Percentiles rank a stretch among this genome's conserved stretches.
These are phyloP conservation scores for Alces alces DNA, from an alignment of 2,113 vertebrate species.

Conservation along the genomic window DNA sequence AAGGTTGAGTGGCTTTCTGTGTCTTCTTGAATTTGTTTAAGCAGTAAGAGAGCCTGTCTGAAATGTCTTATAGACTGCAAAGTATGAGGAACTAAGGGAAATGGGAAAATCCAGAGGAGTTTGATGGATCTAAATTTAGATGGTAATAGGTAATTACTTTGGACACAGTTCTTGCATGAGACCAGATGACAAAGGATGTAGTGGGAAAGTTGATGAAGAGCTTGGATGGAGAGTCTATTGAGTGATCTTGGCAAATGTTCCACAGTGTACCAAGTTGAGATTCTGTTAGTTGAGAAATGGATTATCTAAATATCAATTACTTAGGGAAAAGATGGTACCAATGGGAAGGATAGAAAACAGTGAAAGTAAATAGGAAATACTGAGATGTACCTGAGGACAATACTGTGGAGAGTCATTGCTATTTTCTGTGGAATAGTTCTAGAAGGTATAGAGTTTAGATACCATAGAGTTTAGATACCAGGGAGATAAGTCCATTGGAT, in stretches of 20 bases:
- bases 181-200: not conserved
- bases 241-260: not conserved
- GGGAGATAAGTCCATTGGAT: not conserved
- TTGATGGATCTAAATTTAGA: conserved; percentile 13
- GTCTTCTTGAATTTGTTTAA: conserved; percentile 52
- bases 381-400: not conserved
- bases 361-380: not conserved
- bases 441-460: not conserved
- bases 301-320: not conserved
- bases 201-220: not conserved
- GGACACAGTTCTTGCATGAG: not conserved
- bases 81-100: conserved; percentile 1
- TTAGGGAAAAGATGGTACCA: conserved; percentile 1
- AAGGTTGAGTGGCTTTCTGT: conserved; percentile 43
- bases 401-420: not conserved
- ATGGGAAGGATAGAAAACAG: not conserved
- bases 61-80: conserved; percentile 12
- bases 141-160: conserved; percentile 8
- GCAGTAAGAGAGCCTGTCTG: not conserved
- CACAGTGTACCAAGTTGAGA: not conserved
- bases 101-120: not conserved
- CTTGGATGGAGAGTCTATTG: not conserved
- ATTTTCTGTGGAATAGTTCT: not conserved
- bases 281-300: not conserved
- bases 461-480: not conserved